Evolutionary conservation across 2,113 vertebrate species (phyloP), one percentile per base, ranked within the genome.

Genomic region (Epinephelus cyanopodus): DNA sequence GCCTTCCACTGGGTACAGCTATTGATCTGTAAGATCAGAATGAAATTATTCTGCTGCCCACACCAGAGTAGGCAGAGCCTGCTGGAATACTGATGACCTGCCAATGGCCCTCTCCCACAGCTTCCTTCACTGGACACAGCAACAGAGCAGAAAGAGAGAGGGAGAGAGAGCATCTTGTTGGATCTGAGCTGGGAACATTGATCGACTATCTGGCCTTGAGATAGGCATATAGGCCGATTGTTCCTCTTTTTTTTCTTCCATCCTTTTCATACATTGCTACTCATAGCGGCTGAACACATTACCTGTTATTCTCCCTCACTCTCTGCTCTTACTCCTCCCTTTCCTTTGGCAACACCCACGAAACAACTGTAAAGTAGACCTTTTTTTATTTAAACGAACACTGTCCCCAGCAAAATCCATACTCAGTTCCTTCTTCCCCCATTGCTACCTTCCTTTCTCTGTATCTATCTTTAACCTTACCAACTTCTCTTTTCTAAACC

Each of bases 21-120:
- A 93, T 93, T 91, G 92, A 93, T 93, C 88, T 81, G 72, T 78
- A 81, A 89, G 88, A 93, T 93, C 89, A 88, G 77, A 89, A 84
- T 92, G 87, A 92, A 90, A 92, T 93, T 87, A 93, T 94, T 93
- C 90, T 85, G n/a, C 88, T 87, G 86, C 90, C 93, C 87, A 93
- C 89, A 88, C 86, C 84, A 52, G 79, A 89, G 91, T 85, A 83
- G 87, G 87, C 90, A 82, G 86, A 87, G 80, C 79, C 81, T 83
- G 77, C 83, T 83, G 90, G 92, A 93, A 94, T 91, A 93, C 91
- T 92, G 92, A 94, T 90, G 90, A 88, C 89, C 90, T 77, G 88
- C 84, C 77, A 78, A 72, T 89, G 89, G 87, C 87, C 80, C 82
- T 89, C 90, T 88, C 90, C 89, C 86, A 87, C 85, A 79, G 86